A percentile compares a stretch with the other conserved stretches of the same genome.
phyloP scores from a whole-genome alignment of 2,888 invertebrate species.

The Epinotia brunnichana region DNA sequence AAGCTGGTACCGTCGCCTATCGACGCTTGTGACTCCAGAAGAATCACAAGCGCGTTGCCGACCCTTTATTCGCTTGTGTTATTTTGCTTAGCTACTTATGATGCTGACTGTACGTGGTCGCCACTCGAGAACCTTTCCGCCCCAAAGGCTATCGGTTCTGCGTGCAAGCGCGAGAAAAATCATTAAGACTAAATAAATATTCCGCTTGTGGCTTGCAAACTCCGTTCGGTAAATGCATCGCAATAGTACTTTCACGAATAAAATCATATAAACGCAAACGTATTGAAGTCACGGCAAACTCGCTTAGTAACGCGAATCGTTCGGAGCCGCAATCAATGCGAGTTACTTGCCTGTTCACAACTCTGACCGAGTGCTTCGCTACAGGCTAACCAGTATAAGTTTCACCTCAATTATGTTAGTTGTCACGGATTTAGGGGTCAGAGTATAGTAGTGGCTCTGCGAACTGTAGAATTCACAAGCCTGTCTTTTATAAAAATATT shows the following conservation, averaged over 20 bases:
- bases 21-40: too few relatives aligned
- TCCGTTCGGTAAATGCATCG: slow-evolving; percentile 49
- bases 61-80: too few relatives aligned
- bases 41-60: too few relatives aligned
- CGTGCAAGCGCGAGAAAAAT: too few relatives aligned
- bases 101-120: too few relatives aligned
- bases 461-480: too few relatives aligned
- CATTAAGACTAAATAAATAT: neutral
- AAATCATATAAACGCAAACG: slow-evolving; percentile 49
- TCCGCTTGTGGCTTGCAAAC: slow-evolving; percentile 35
- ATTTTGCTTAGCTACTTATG: too few relatives aligned
- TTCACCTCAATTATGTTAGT: too few relatives aligned
- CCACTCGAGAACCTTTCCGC: too few relatives aligned
- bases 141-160: too few relatives aligned
- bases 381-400: neutral
- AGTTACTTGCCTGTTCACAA: slow-evolving; percentile 22
- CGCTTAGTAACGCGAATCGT: slow-evolving; percentile 1
- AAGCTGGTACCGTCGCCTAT: too few relatives aligned
- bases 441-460: neutral
- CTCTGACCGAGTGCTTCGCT: neutral
- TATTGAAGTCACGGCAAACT: slow-evolving; percentile 37
- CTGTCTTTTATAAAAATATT: too few relatives aligned
- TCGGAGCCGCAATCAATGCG: neutral
- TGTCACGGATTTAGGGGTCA: neutral
- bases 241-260: slow-evolving; percentile 55